Percentiles rank a stretch among this genome's conserved stretches.
These are phyloP conservation scores for Poeciliopsis turneri DNA, from an alignment of 2,797 vertebrate genomes.

Conservation along the genomic window DNA sequence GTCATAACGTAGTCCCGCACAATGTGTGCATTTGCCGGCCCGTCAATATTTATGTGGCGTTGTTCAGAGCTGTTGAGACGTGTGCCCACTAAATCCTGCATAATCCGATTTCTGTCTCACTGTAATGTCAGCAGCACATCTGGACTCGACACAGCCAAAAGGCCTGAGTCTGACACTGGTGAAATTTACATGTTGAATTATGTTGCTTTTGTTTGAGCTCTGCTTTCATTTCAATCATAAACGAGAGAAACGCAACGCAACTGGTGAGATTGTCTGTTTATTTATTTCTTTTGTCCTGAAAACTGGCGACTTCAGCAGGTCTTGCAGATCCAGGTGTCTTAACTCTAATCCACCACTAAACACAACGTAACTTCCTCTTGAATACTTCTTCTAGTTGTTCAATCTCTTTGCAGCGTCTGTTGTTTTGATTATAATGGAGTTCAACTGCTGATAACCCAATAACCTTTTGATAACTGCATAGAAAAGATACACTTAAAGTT, in stretches of 20 bases:
- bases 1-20: constrained; percentile 8
- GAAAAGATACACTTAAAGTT: background rate
- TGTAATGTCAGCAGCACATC: constrained; percentile 43
- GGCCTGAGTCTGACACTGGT: background rate
- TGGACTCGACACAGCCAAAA: constrained; percentile 29
- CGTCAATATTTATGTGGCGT: background rate
- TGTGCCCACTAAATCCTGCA: constrained; percentile 31
- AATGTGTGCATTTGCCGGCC: constrained; percentile 8
- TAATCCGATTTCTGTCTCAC: constrained; percentile 48
- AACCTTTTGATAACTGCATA: background rate
- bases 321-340: background rate
- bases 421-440: background rate
- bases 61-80: constrained; percentile 5
- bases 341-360: background rate
- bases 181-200: background rate
- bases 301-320: background rate
- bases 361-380: background rate
- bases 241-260: background rate
- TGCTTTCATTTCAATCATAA: background rate
- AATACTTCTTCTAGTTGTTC: background rate
- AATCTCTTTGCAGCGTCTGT: background rate
- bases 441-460: background rate
- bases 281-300: background rate
- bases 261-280: background rate
- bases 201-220: background rate